These are phyloP conservation scores for Lerema accius DNA, from an alignment of 1,140 invertebrate genomes.

Conservation along the genomic window DNA sequence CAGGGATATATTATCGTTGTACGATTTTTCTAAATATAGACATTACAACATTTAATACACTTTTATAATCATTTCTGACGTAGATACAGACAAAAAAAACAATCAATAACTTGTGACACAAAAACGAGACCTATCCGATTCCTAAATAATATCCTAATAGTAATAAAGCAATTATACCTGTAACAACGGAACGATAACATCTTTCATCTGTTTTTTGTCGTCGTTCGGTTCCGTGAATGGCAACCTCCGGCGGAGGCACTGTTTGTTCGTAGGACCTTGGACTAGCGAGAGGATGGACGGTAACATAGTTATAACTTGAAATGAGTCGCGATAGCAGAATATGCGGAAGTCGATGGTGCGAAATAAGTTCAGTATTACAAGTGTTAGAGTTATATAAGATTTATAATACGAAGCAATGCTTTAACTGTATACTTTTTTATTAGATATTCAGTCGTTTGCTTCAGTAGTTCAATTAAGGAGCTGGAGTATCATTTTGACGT, in stretches of 20 bases:
- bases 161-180: conserved; percentile 22
- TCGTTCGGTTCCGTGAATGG: conserved; percentile 31
- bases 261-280: conserved; percentile 23
- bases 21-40: no score
- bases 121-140: neutral
- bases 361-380: conserved; percentile 12
- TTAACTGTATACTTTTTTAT: no score
- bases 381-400: neutral
- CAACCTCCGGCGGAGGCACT: conserved; percentile 25
- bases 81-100: no score
- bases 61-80: no score
- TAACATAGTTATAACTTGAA: neutral
- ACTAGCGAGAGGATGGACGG: conserved; percentile 9
- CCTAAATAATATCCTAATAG: neutral
- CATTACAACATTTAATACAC: no score
- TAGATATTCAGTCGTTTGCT: no score
- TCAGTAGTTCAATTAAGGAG: no score
- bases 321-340: conserved; percentile 1
- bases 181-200: conserved; percentile 31
- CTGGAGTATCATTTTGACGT: no score
- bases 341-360: conserved; percentile 11
- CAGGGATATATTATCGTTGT: no score
- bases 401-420: no score
- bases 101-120: conserved; percentile 1
- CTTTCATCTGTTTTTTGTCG: conserved; percentile 33